Base-by-base conservation (phyloP, 2,888 invertebrate genomes). In the Protophormia terraenovae region DNA sequence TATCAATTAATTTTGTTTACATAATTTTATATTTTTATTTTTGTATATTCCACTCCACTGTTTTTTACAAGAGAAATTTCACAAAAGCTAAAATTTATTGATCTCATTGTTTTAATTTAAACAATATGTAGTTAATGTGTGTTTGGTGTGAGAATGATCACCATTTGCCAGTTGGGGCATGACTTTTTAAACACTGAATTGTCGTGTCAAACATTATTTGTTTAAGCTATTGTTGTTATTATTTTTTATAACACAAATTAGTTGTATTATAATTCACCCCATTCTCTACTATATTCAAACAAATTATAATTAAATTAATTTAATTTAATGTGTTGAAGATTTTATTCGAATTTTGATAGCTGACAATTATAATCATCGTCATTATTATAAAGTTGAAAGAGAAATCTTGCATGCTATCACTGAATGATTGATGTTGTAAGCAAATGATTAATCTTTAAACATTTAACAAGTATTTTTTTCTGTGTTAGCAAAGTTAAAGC, bases 81-180 rank as follows among this genome's bases (percentile, higher is more conserved):
- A 32, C 62, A 64, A n/a, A n/a, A n/a, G 24, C 64, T 32, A 14
- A 62, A 53, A 79, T 47, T 35, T 75, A 77, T 82, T 82, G 76
- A 76, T 76, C 82, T 62, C 64, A 71, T 64, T 77, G 38, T 83
- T 77, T 82, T n/a, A n/a, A 82, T 71, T 76, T 55, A 32, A 45
- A 53, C 53, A 64, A 14, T 50, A 53, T 58, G 73, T 16, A 10
- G 10, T 22, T 14, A 14, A 16, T 10, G 32, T 29, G 41, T 58
- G n/a, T 32, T n/a, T 62, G 41, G 55, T 77, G 58, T 64, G 77
- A 53, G 53, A 76, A 77, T 55, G 47, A 72, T 77, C 62, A 55
- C 27, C n/a, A 32, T 66, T 60, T 32, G 45, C 12, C 53, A 29
- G 67, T 27, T 47, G 60, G 50, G 50, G 60, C 69, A 81, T 6